These are phyloP conservation scores for Helicolenus hilgendorfi DNA, from an alignment of 2,797 vertebrate species.

Conservation along the genomic window DNA sequence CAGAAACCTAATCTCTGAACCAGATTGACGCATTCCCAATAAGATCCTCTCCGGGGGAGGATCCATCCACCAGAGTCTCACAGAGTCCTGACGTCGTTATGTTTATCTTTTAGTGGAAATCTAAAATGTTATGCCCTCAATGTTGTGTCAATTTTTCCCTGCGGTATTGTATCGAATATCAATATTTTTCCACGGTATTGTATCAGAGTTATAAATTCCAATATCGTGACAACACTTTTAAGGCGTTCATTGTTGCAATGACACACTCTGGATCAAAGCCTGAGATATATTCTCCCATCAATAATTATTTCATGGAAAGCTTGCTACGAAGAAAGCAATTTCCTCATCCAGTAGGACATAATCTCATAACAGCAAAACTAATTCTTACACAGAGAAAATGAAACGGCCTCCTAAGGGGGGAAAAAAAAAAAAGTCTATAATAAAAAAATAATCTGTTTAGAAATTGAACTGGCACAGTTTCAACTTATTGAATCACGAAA, in stretches of 20 bases:
- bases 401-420: background rate
- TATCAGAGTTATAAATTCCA: background rate
- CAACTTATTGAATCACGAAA: background rate
- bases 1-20: no score
- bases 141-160: background rate
- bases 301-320: background rate
- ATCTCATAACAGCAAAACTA: constrained; percentile 9
- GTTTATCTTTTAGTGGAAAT: no score
- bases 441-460: background rate
- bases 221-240: background rate
- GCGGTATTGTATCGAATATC: background rate
- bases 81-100: no score
- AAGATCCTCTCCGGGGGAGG: background rate
- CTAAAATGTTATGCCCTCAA: no score
- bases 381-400: background rate
- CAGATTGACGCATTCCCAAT: no score
- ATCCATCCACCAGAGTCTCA: background rate
- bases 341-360: constrained; percentile 1
- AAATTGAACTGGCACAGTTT: constrained; percentile 12
- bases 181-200: background rate
- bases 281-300: background rate
- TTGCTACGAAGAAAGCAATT: background rate
- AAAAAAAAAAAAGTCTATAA: background rate
- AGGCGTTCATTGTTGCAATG: background rate
- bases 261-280: background rate